Base-by-base conservation (phyloP, 2,113 vertebrate species). In the Perca flavescens region DNA sequence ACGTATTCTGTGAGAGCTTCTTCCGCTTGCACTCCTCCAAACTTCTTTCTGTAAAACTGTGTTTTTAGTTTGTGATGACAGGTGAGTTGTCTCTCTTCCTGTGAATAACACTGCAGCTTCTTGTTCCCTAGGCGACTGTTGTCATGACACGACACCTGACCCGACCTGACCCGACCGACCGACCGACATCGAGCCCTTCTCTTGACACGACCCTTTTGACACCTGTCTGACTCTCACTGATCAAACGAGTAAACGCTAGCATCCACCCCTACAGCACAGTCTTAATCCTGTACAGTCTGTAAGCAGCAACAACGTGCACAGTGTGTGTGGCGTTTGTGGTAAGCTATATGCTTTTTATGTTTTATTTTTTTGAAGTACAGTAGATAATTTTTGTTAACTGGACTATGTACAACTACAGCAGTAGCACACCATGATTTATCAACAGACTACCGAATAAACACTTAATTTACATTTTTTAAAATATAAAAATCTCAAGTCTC, bases 91-190 rank as follows among this genome's bases (percentile, higher is more conserved):
- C 52, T 77, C 28, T 79, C 47, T 84, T 47, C 70, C 69, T 79
- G 71, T 92, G 58, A 88, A 43, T 94, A 94, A 94, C 89, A 16
- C 79, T 93, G 86, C 82, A 93, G 92, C 93, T 93, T 94, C 91
- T 94, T 92, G 91, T 94, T 82, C 74, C 91, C 92, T 72, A 93
- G 93, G 93, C 86, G 90, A 93, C 92, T 93, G 89, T 92, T 93
- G 91, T 88, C 92, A 88, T 80, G 92, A 94, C 89, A 92, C 85
- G 91, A 94, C 88, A 89, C 84, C 89, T 90, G 91, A 93, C 90
- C 90, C 88, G 90, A 94, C 91, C 91, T 77, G 64, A 90, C 90
- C 82, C 82, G 76, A 94, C 91, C 79, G 64, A 90, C 90, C 82
- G 76, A 94, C 73, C 64, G 53, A 90, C 87, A 92, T 84, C 88